Evolutionary conservation across 1,140 invertebrate species (phyloP), one percentile per base, ranked within the genome.

Genomic region (Microplitis mediator): DNA sequence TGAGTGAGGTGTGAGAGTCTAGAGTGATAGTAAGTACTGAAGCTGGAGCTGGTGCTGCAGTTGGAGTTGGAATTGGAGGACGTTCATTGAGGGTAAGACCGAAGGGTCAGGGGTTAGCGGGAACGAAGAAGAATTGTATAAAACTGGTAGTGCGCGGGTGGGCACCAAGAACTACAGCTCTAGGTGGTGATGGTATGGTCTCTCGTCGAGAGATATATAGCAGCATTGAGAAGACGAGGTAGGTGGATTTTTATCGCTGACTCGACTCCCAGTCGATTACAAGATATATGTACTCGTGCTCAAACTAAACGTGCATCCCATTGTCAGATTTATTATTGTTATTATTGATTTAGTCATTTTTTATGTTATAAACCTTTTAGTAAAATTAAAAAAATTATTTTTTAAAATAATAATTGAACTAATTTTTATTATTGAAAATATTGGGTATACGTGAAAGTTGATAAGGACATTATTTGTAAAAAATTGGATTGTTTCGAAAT

Each of bases 171-270:
- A 62, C 23, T n/a, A 51, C 45, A 51, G 23, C 23, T 23, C 23
- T 23, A 45, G 39, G 39, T 45, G 11, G 39, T 45, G 39, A 45
- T 11, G 39, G 39, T 11, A 45, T 45, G 39, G 39, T 45, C 39
- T 45, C 39, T 45, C 39, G 5, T 8, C 11, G 39, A 6, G 39
- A 11, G 5, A 56, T 23, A 14, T n/a, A 56, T 16, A 56, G 52
- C n/a, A n/a, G n/a, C n/a, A 56, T 23, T 45, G 52, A 67, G 34
- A 67, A 54, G 50, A 31, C 13, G 31, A 54, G 39, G 63, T 31
- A 23, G 65, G 52, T 52, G 50, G 34, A 67, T 67, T 67, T 67
- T 67, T 67, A 67, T 67, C 51, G 65, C 50, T 54, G 65, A 67
- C 50, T 67, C 65, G 50, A 51, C 50, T 67, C 50, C 50, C 51